These are phyloP conservation scores for Spermophilus dauricus DNA, from an alignment of 2,113 vertebrate species.

Conservation along the genomic window DNA sequence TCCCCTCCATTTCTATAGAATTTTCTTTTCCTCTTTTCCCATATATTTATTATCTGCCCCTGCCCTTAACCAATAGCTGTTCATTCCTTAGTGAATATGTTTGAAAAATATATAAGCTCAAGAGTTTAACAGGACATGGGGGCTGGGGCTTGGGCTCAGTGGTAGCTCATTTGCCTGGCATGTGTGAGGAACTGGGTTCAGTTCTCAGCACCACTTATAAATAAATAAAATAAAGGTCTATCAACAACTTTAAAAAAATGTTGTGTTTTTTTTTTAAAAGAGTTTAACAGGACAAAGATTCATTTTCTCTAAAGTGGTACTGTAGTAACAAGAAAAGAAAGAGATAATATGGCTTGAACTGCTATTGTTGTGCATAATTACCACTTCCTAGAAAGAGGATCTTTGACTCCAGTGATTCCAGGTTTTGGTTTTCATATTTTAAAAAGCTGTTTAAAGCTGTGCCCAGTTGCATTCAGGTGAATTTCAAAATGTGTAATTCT, in stretches of 20 bases:
- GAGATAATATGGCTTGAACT: not conserved
- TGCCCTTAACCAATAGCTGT: not conserved
- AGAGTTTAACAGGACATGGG: not conserved
- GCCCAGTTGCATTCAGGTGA: constrained; percentile 52
- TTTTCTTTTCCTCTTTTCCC: constrained; percentile 13
- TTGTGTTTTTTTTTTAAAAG: not conserved
- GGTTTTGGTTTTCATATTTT: constrained; percentile 67
- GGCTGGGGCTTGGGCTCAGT: no score
- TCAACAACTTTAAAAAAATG: no score
- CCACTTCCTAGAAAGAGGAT: constrained; percentile 22
- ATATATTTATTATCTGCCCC: not conserved
- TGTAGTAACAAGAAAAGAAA: constrained; percentile 39
- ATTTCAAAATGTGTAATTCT: constrained; percentile 72
- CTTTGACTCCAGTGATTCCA: not conserved
- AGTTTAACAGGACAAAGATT: constrained; percentile 42
- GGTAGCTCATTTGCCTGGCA: no score
- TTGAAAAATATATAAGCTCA: not conserved
- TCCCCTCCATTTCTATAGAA: not conserved
- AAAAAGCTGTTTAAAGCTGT: constrained; percentile 67
- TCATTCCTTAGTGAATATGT: not conserved
- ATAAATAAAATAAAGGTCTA: no score
- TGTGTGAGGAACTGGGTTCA: no score
- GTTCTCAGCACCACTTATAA: no score
- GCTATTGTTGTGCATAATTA: constrained; percentile 53
- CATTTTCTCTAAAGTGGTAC: constrained; percentile 59